Percentiles rank a stretch among this genome's conserved stretches.
Evolutionary conservation across 2,888 invertebrate species (phyloP).

Genomic region (Andricus quercusramuli): DNA sequence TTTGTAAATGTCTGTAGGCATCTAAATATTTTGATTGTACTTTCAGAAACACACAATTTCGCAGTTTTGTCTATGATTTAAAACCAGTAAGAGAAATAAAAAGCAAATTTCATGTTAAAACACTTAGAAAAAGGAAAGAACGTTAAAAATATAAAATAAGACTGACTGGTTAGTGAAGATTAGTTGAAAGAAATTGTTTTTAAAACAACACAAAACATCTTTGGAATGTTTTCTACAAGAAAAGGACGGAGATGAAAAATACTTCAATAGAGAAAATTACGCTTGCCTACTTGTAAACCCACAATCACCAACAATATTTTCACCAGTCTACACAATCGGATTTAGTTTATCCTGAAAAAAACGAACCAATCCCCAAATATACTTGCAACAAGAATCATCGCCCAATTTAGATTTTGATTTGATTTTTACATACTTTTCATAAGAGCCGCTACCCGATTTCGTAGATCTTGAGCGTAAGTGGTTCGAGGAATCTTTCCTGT

Average conservation of each 20-base stretch:
- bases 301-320: slow-evolving; percentile 26
- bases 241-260: background rate
- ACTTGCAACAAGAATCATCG: background rate
- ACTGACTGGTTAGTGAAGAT: background rate
- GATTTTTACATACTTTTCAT: slow-evolving; percentile 79
- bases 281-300: slow-evolving; percentile 6
- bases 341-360: slow-evolving; percentile 30
- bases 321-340: background rate
- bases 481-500: slow-evolving; percentile 76
- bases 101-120: background rate
- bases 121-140: background rate
- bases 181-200: background rate
- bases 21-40: background rate
- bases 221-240: background rate
- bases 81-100: background rate
- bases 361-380: slow-evolving; percentile 7
- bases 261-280: slow-evolving; percentile 8
- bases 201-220: background rate
- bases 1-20: background rate
- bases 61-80: background rate
- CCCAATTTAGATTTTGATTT: slow-evolving; percentile 16
- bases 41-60: background rate
- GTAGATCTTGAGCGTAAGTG: slow-evolving; percentile 79
- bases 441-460: slow-evolving; percentile 78
- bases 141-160: background rate